phyloP scores from a whole-genome alignment of 2,888 invertebrate species.

The Tetheella fluctuosa region DNA sequence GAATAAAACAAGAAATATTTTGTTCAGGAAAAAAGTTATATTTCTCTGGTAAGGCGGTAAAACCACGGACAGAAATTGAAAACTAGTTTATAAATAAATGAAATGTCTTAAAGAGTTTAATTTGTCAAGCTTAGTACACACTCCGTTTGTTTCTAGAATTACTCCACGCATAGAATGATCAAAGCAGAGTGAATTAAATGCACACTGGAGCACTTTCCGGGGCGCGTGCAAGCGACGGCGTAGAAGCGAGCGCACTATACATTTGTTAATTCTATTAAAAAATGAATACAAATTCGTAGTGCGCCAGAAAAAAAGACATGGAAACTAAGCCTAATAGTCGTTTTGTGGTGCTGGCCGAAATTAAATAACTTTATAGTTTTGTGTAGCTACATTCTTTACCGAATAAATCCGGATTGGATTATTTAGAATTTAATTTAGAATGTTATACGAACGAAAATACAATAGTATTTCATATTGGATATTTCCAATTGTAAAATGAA shows the following conservation, averaged over 20 bases:
- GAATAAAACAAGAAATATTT: too few relatives aligned
- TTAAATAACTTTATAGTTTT: too few relatives aligned
- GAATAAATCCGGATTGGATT: too few relatives aligned
- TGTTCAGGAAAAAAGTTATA: too few relatives aligned
- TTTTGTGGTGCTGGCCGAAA: neutral
- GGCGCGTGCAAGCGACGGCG: neutral
- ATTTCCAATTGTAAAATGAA: too few relatives aligned
- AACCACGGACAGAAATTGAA: too few relatives aligned
- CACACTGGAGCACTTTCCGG: neutral
- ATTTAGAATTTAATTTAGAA: too few relatives aligned
- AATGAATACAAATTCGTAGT: neutral
- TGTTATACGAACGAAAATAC: too few relatives aligned
- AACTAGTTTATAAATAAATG: too few relatives aligned
- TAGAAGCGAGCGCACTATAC: neutral
- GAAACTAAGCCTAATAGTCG: neutral
- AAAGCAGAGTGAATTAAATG: conserved; percentile 2
- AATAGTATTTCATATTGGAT: too few relatives aligned
- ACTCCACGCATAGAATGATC: neutral
- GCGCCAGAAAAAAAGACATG: neutral
- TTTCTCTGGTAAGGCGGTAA: too few relatives aligned
- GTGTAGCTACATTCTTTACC: too few relatives aligned
- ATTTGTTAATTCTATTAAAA: neutral
- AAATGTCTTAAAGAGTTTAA: neutral
- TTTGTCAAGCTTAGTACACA: neutral
- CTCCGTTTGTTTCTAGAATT: neutral